A percentile compares a stretch with the other conserved stretches of the same genome.
Evolutionary conservation across 2,888 invertebrate species (phyloP).

Genomic region (Temnothorax rugatulus): DNA sequence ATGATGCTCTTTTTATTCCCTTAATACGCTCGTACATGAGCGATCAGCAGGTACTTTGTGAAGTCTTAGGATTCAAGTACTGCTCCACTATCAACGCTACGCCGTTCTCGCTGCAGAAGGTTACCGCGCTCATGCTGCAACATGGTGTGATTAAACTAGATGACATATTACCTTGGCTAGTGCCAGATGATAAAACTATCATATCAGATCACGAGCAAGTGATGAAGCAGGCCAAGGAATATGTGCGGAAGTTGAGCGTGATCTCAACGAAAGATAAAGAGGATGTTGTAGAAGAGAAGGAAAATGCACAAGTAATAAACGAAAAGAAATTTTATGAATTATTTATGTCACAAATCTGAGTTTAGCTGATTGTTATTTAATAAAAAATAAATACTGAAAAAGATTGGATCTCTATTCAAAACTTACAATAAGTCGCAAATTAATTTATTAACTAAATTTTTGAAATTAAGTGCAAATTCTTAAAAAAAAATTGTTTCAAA

Average conservation of each 20-base stretch:
- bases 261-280: conserved; percentile 94
- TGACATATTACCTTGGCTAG: conserved; percentile 96
- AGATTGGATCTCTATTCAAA: neutral
- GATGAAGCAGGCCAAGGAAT: conserved; percentile 93
- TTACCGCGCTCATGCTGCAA: conserved; percentile 96
- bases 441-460: neutral
- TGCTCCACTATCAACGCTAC: conserved; percentile 89
- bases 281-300: conserved; percentile 90
- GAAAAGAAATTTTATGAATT: conserved; percentile 21
- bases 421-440: neutral
- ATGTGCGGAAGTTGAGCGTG: conserved; percentile 94
- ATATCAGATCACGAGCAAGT: conserved; percentile 94
- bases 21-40: conserved; percentile 95
- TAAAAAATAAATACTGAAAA: neutral
- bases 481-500: neutral
- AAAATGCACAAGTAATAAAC: conserved; percentile 88
- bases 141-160: conserved; percentile 94
- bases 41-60: conserved; percentile 95
- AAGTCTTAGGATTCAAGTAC: conserved; percentile 97
- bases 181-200: conserved; percentile 94
- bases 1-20: conserved; percentile 94
- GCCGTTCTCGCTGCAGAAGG: conserved; percentile 94
- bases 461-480: neutral
- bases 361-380: neutral
- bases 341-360: conserved; percentile 2